Evolutionary conservation across 2,797 vertebrate genomes (phyloP).

Genomic region (Gymnothorax reevesii): DNA sequence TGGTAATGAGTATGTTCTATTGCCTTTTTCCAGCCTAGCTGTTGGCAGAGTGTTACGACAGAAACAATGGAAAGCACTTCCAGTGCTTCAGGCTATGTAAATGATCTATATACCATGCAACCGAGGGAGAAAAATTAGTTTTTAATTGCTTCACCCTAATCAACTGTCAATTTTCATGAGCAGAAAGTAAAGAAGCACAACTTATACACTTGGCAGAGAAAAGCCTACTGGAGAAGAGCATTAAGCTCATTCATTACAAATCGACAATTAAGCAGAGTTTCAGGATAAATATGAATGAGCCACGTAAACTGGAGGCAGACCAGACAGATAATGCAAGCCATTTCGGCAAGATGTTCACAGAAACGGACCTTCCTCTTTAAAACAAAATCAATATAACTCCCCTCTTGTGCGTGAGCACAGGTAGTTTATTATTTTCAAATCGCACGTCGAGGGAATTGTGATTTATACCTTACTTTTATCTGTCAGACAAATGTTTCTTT

Average conservation of each 20-base stretch:
- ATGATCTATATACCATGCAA: neutral
- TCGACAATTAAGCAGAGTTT: neutral
- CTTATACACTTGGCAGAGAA: neutral
- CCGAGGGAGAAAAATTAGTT: neutral
- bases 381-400: conserved; percentile 49
- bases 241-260: neutral
- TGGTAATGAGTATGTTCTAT: neutral
- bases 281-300: neutral
- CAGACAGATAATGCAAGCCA: conserved; percentile 15
- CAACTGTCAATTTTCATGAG: neutral
- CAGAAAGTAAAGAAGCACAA: neutral
- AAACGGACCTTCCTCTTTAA: conserved; percentile 42
- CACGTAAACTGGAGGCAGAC: neutral
- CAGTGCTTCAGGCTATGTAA: neutral
- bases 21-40: neutral
- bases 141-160: neutral
- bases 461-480: conserved; percentile 67
- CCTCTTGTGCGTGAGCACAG: conserved; percentile 50
- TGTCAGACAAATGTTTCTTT: conserved; percentile 68
- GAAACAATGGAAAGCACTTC: neutral
- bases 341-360: conserved; percentile 17
- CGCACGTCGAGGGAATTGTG: conserved; percentile 51
- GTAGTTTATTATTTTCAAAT: conserved; percentile 61
- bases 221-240: neutral
- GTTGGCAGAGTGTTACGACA: neutral